phyloP scores from a whole-genome alignment of 2,113 vertebrate species.

The Enhydra lutris region DNA sequence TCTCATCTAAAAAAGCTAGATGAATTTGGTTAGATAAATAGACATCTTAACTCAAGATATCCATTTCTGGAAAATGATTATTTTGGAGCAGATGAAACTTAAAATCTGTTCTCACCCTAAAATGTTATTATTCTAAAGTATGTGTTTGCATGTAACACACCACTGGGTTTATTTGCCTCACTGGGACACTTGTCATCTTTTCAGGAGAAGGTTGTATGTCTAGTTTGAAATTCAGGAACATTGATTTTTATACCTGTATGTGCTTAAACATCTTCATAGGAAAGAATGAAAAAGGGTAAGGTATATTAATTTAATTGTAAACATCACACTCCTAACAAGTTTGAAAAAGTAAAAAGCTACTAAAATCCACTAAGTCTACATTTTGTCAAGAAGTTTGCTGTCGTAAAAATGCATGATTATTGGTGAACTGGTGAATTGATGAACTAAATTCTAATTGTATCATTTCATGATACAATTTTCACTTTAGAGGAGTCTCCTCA shows the following conservation, averaged over 20 bases:
- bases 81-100: background rate
- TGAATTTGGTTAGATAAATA: background rate
- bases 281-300: background rate
- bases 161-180: background rate
- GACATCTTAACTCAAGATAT: background rate
- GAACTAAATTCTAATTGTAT: slow-evolving; percentile 33
- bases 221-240: background rate
- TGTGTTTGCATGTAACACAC: background rate
- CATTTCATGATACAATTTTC: slow-evolving; percentile 55
- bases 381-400: background rate
- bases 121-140: background rate
- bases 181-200: background rate
- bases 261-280: background rate
- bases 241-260: background rate
- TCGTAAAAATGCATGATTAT: background rate
- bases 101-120: background rate
- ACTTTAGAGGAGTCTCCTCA: background rate
- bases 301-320: background rate
- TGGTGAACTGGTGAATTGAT: too few relatives aligned
- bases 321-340: background rate
- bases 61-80: background rate
- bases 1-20: background rate
- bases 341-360: background rate
- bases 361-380: background rate
- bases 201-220: background rate